phyloP scores from a whole-genome alignment of 2,113 vertebrate genomes.

The Myiozetetes cayanensis region DNA sequence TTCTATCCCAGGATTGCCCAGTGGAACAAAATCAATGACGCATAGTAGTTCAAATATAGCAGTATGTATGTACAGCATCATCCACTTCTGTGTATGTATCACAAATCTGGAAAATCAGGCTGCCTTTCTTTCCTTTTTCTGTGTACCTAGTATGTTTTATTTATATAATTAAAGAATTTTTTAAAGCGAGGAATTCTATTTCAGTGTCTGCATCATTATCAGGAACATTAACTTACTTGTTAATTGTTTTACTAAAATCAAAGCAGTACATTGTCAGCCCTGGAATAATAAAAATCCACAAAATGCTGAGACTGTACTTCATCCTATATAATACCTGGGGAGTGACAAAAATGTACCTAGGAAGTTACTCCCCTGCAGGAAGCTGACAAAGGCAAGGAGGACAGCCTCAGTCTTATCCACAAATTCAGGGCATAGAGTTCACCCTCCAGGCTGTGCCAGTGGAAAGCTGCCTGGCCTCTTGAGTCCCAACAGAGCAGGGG shows the following conservation, averaged over 20 bases:
- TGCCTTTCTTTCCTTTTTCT: not conserved
- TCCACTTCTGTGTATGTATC: not conserved
- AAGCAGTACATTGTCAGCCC: not conserved
- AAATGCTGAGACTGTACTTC: not conserved
- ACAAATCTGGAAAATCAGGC: not conserved
- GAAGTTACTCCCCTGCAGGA: not conserved
- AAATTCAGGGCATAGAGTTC: not conserved
- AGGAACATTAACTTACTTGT: not conserved
- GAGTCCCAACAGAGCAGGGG: not conserved
- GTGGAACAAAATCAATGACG: conserved; percentile 12
- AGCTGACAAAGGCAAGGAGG: not conserved
- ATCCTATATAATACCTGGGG: not conserved
- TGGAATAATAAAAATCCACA: not conserved
- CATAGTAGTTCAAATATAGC: conserved; percentile 12
- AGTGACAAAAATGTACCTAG: not conserved
- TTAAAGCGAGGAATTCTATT: not conserved
- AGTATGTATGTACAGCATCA: not conserved
- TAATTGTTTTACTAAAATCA: not conserved
- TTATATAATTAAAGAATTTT: not conserved
- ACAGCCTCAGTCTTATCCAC: not conserved
- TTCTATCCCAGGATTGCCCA: not conserved
- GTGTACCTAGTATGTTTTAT: not conserved
- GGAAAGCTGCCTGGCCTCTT: not conserved
- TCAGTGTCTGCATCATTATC: not conserved
- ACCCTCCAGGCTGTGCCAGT: not conserved